phyloP scores from a whole-genome alignment of 2,113 vertebrate genomes.

The Phainopepla nitens region DNA sequence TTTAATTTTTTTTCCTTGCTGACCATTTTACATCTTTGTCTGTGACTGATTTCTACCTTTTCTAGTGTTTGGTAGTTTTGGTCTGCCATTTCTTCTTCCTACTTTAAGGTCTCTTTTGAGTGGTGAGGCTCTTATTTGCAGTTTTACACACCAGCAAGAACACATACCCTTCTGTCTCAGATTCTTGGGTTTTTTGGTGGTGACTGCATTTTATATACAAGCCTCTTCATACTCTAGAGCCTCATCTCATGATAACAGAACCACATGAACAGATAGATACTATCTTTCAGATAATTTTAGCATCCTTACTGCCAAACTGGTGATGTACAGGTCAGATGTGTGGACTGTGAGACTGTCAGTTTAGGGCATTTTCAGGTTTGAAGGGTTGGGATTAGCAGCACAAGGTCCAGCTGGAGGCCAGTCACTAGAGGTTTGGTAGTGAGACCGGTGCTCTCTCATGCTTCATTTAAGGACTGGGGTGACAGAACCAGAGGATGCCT shows the following conservation, averaged over 20 bases:
- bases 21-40: not conserved
- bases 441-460: accelerated
- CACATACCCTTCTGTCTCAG: accelerated
- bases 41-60: not conserved
- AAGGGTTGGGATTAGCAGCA: not conserved
- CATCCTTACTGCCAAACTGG: not conserved
- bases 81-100: not conserved
- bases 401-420: not conserved
- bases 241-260: not conserved
- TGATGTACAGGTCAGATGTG: not conserved
- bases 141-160: not conserved
- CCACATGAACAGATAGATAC: not conserved
- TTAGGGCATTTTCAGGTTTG: not conserved
- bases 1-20: not conserved
- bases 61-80: not conserved
- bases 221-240: not conserved
- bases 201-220: not conserved
- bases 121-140: not conserved
- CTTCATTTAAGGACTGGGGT: not conserved
- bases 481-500: not conserved
- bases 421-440: not conserved
- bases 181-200: not conserved
- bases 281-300: not conserved
- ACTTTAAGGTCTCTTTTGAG: not conserved
- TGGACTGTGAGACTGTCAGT: not conserved